phyloP scores from a whole-genome alignment of 2,113 vertebrate species.

The Psettodes erumei region DNA sequence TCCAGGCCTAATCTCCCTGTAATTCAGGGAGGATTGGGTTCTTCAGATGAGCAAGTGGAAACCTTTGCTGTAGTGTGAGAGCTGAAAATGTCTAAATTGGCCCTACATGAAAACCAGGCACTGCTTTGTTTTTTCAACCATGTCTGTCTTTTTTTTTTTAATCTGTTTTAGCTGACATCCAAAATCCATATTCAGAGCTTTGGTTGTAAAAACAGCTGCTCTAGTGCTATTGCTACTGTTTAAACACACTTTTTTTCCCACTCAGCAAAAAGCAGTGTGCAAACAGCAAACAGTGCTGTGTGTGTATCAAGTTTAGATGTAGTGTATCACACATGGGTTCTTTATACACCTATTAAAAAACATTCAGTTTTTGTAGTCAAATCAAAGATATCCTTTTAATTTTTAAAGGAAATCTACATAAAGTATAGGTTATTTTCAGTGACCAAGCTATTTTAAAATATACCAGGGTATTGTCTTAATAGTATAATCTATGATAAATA shows the following conservation, averaged over 20 bases:
- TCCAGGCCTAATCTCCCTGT: conserved; percentile 86
- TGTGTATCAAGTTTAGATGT: background rate
- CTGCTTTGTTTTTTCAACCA: conserved; percentile 45
- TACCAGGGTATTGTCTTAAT: background rate
- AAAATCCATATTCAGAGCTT: conserved; percentile 41
- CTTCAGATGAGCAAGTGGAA: conserved; percentile 85
- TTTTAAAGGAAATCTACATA: no score
- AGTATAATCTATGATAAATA: background rate
- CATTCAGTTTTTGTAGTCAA: background rate
- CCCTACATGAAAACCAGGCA: conserved; percentile 69
- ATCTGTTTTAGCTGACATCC: conserved; percentile 41
- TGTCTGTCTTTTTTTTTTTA: conserved; percentile 15
- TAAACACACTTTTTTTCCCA: background rate
- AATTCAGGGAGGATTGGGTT: conserved; percentile 86
- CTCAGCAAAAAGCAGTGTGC: background rate
- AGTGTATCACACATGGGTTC: background rate
- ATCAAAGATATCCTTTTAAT: background rate
- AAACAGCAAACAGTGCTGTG: no score
- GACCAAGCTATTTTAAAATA: background rate
- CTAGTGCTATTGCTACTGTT: conserved; percentile 45
- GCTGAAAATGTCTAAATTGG: conserved; percentile 73
- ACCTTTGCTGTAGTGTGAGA: conserved; percentile 81
- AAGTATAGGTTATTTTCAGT: background rate
- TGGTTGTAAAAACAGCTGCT: conserved; percentile 39
- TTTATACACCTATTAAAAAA: background rate